phyloP scores from a whole-genome alignment of 2,888 invertebrate species.

The Trichogramma dendrolimi region DNA sequence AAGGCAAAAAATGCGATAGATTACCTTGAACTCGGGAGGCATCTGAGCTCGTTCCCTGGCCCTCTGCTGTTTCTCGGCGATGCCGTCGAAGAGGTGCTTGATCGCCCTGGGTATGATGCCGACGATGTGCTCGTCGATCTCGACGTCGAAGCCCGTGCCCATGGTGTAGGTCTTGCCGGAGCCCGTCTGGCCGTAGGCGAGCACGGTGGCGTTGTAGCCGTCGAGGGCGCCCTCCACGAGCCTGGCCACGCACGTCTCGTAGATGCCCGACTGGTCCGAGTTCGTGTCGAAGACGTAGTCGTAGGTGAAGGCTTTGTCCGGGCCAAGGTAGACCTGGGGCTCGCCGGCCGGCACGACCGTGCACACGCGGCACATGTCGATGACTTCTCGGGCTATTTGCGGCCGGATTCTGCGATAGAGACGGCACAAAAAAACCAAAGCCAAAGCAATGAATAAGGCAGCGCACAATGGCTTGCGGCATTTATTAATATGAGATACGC shows the following conservation, averaged over 20 bases:
- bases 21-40: constrained; percentile 70
- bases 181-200: constrained; percentile 84
- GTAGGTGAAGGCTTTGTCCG: constrained; percentile 93
- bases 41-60: constrained; percentile 64
- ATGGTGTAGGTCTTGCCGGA: constrained; percentile 98
- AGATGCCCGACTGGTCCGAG: constrained; percentile 71
- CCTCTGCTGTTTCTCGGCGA: constrained; percentile 58
- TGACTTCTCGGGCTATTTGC: constrained; percentile 85
- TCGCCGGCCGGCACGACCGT: constrained; percentile 85
- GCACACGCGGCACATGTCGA: constrained; percentile 92
- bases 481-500: no score
- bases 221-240: constrained; percentile 90
- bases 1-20: no score
- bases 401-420: constrained; percentile 78
- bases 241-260: constrained; percentile 75
- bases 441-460: no score
- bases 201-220: constrained; percentile 96
- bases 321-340: constrained; percentile 86
- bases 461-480: no score
- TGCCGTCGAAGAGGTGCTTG: constrained; percentile 83
- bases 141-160: constrained; percentile 93
- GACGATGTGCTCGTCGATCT: constrained; percentile 44
- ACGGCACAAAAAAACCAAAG: constrained; percentile 1
- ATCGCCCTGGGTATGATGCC: constrained; percentile 97
- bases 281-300: constrained; percentile 89